Evolutionary conservation across 2,888 invertebrate genomes (phyloP).

Genomic region (Elysia crispata): DNA sequence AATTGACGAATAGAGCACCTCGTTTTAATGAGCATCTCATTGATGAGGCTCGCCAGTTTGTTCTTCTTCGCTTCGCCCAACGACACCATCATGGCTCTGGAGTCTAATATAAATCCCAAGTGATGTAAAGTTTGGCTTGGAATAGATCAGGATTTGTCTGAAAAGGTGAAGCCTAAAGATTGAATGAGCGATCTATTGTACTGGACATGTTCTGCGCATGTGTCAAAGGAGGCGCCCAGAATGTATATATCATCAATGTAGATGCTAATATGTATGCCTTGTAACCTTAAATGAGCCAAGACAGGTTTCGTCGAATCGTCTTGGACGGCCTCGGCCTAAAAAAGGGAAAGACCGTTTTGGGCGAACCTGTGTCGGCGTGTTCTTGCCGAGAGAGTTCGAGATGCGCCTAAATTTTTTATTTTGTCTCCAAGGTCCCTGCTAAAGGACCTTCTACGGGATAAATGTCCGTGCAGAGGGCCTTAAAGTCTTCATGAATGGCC

Average conservation of each 20-base stretch:
- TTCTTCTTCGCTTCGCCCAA: background rate
- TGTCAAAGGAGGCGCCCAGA: background rate
- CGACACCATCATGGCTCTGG: background rate
- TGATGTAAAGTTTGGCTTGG: background rate
- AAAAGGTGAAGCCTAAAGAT: background rate
- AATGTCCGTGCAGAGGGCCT: constrained; percentile 1
- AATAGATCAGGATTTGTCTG: background rate
- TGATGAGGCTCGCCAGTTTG: background rate
- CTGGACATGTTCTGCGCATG: background rate
- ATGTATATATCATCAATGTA: constrained; percentile 13
- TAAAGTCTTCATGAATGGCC: no score
- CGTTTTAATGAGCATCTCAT: background rate
- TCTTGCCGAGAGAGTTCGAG: no score
- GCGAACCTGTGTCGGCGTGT: background rate
- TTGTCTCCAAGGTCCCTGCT: background rate
- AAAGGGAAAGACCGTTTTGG: background rate
- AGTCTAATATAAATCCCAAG: background rate
- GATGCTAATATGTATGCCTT: background rate
- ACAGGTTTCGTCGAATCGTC: background rate
- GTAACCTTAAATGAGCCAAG: background rate
- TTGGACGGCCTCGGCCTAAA: background rate
- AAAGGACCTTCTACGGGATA: constrained; percentile 29
- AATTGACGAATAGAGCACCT: background rate
- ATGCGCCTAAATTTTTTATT: background rate
- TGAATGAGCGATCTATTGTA: background rate